These are phyloP conservation scores for Aphidius gifuensis DNA, from an alignment of 1,140 invertebrate species.

Conservation along the genomic window DNA sequence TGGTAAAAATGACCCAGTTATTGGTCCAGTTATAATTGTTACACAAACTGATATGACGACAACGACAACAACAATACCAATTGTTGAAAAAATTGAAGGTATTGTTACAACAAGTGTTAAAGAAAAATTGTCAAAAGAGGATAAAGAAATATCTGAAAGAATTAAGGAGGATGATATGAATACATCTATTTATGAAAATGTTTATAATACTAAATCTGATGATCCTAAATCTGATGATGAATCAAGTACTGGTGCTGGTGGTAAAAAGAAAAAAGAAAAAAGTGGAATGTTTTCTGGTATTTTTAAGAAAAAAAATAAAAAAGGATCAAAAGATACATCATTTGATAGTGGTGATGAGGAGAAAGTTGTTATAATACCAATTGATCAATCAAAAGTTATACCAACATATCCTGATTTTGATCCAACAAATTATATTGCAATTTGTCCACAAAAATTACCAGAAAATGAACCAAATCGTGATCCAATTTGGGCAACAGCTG, in stretches of 20 bases:
- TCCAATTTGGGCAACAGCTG: conserved; percentile 23
- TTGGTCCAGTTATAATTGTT: conserved; percentile 25
- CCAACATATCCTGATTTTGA: conserved; percentile 15
- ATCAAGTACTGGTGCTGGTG: not conserved
- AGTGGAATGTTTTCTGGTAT: conserved; percentile 45
- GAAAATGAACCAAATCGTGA: conserved; percentile 18
- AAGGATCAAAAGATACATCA: conserved; percentile 43
- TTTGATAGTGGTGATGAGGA: conserved; percentile 44
- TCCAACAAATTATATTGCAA: conserved; percentile 15
- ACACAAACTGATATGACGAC: conserved; percentile 24
- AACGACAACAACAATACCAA: conserved; percentile 26
- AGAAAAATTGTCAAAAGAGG: conserved; percentile 15
- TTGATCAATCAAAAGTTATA: conserved; percentile 31
- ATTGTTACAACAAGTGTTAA: conserved; percentile 28
- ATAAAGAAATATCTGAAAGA: conserved; percentile 15
- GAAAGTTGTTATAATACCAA: conserved; percentile 35
- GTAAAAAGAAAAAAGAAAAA: conserved; percentile 43
- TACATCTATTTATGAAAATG: conserved; percentile 36
- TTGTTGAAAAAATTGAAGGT: conserved; percentile 36
- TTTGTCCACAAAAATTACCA: conserved; percentile 17
- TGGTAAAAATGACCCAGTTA: conserved; percentile 23
- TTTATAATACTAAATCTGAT: conserved; percentile 34
- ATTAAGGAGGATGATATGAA: conserved; percentile 19
- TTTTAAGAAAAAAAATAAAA: conserved; percentile 46
- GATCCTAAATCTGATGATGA: conserved; percentile 25